Base-by-base conservation (phyloP, 2,113 vertebrate genomes). In the Psilopsiagon aymara region DNA sequence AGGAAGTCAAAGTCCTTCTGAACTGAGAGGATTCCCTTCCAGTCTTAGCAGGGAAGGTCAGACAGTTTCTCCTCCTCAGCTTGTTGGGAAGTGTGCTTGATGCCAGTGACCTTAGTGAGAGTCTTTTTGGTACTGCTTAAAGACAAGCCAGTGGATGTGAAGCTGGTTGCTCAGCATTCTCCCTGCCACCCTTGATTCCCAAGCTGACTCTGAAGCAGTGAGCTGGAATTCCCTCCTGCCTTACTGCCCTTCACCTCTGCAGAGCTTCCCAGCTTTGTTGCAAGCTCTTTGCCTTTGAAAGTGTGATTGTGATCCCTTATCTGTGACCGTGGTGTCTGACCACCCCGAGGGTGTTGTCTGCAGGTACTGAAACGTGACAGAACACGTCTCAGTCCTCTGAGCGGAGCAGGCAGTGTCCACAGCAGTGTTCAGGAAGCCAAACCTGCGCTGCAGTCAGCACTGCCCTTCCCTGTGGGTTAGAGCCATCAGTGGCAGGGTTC, bases 371-470 rank as follows among this genome's bases (percentile, higher is more conserved):
- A 75, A 49, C 2, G 2, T 41, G 27, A 37, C 52, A 20, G 67
- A 39, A 28, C 2, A 16, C 9, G 17, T 57, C 71, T 64, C 41
- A 7, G 73, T 44, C 13, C 63, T 66, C 67, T 51, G 51, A 44
- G 39, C 62, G 20, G 43, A 47, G 13, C 24, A 27, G 55, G 11
- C 3, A 2, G 24, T 44, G 24, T 17, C 66, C 37, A 7, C 59
- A 18, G 13, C 18, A 3, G 44, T 4, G 44, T 29, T 9, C 27
- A 5, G 53, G 49, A 19, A 39, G 44, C 31, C 43, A 41, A 20
- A 43, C 59, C 25, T 15, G 17, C 0, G 0, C 21, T 6, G 3
- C n/a, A 16, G 63, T 37, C 66, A 7, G 52, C 23, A 1, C 31
- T 31, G 46, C 55, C 2, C 3, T 10, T 33, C 13, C 25, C 44